Evolutionary conservation across 2,888 invertebrate genomes (phyloP).

Genomic region (Melipona beecheii): DNA sequence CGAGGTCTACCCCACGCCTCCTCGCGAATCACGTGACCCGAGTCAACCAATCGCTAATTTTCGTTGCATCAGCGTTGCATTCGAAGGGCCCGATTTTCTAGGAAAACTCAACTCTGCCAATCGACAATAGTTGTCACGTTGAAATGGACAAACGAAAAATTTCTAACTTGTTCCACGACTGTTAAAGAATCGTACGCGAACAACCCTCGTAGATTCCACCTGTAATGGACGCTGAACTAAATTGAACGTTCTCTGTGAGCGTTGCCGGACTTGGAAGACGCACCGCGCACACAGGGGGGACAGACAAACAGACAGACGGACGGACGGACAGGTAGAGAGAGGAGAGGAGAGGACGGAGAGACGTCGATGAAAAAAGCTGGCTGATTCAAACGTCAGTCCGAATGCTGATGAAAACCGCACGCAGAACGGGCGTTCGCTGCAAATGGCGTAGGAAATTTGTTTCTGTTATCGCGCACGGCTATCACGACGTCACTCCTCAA

Average conservation of each 20-base stretch:
- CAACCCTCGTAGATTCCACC: neutral
- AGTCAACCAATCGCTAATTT: too few species aligned
- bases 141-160: too few species aligned
- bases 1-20: too few species aligned
- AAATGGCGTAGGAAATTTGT: constrained; percentile 79
- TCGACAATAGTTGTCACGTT: too few species aligned
- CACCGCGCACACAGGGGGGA: too few species aligned
- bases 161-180: too few species aligned
- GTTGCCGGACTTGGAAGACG: neutral
- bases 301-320: too few species aligned
- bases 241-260: neutral
- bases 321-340: constrained; percentile 8
- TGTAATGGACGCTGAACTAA: neutral
- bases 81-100: too few species aligned
- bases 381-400: constrained; percentile 64
- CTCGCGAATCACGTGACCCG: too few species aligned
- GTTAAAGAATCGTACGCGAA: too few species aligned
- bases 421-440: constrained; percentile 60
- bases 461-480: constrained; percentile 75
- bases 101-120: too few species aligned
- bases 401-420: constrained; percentile 67
- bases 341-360: neutral
- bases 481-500: constrained; percentile 74
- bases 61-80: too few species aligned
- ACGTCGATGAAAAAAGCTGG: constrained; percentile 25